These are phyloP conservation scores for Pandion haliaetus DNA, from an alignment of 2,113 vertebrate species.

Conservation along the genomic window DNA sequence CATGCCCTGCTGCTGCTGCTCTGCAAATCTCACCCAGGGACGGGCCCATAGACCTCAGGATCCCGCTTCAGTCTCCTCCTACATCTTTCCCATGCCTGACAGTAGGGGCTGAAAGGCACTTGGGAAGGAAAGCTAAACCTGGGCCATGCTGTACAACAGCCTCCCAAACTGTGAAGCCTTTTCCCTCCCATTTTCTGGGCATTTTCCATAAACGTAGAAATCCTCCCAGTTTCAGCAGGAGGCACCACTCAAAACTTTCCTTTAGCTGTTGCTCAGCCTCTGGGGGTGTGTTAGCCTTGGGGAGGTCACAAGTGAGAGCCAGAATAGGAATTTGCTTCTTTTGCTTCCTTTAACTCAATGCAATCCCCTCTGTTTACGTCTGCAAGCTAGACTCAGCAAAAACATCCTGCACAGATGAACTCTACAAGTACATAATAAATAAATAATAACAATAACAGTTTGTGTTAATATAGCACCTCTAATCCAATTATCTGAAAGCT, in stretches of 20 bases:
- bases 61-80: neutral
- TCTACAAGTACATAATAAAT: constrained; percentile 45
- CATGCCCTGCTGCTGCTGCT: neutral
- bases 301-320: neutral
- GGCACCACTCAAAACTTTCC: neutral
- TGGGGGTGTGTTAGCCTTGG: neutral
- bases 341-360: neutral
- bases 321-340: neutral
- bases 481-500: constrained; percentile 67
- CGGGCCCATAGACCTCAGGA: neutral
- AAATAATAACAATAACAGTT: constrained; percentile 68
- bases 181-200: neutral
- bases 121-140: neutral
- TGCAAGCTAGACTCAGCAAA: constrained; percentile 18
- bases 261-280: neutral
- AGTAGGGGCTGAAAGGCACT: neutral
- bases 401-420: constrained; percentile 31
- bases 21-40: neutral
- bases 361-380: neutral
- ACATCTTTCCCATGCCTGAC: neutral
- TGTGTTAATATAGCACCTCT: constrained; percentile 61
- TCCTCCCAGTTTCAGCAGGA: neutral
- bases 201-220: neutral
- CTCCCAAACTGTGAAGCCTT: neutral
- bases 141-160: no score